Percentiles rank a stretch among this genome's conserved stretches.
These are phyloP conservation scores for Acanthurus lineatus DNA, from an alignment of 2,797 vertebrate genomes.

Conservation along the genomic window DNA sequence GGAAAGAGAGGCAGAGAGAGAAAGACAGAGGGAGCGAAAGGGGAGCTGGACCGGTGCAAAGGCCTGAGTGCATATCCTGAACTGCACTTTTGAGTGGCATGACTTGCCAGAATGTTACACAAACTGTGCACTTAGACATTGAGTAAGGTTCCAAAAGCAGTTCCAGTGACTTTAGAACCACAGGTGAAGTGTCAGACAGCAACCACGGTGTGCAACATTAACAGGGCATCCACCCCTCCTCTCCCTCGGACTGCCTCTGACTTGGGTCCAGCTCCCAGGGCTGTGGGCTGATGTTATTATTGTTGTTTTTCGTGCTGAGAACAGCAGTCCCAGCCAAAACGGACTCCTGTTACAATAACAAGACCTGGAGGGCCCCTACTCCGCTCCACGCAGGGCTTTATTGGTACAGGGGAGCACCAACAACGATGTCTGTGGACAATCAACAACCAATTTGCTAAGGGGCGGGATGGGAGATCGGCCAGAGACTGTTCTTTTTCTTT, in stretches of 20 bases:
- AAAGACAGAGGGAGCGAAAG: slow-evolving; percentile 29
- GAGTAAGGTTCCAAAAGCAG: slow-evolving; percentile 33
- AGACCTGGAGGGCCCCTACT: slow-evolving; percentile 68
- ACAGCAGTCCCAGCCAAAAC: slow-evolving; percentile 74
- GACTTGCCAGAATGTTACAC: slow-evolving; percentile 33
- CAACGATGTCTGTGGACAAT: slow-evolving; percentile 78
- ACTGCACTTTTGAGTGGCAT: slow-evolving; percentile 26
- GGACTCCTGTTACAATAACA: slow-evolving; percentile 79
- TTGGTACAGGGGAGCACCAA: slow-evolving; percentile 69
- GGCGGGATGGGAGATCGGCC: slow-evolving; percentile 65
- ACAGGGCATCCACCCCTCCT: slow-evolving; percentile 39
- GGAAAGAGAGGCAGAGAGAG: slow-evolving; percentile 55
- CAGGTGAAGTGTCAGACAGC: slow-evolving; percentile 59
- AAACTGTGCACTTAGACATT: slow-evolving; percentile 16
- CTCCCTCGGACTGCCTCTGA: slow-evolving; percentile 56
- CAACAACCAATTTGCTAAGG: slow-evolving; percentile 76
- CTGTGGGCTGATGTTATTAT: slow-evolving; percentile 81
- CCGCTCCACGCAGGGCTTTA: slow-evolving; percentile 59
- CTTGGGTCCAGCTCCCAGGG: slow-evolving; percentile 64
- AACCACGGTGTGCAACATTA: slow-evolving; percentile 52
- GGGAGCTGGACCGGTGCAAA: neutral
- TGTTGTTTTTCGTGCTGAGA: slow-evolving; percentile 83
- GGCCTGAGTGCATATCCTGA: slow-evolving; percentile 26
- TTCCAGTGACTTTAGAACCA: slow-evolving; percentile 58
- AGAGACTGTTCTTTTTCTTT: slow-evolving; percentile 59